These are phyloP conservation scores for Erethizon dorsatum DNA, from an alignment of 2,797 vertebrate genomes.

Conservation along the genomic window DNA sequence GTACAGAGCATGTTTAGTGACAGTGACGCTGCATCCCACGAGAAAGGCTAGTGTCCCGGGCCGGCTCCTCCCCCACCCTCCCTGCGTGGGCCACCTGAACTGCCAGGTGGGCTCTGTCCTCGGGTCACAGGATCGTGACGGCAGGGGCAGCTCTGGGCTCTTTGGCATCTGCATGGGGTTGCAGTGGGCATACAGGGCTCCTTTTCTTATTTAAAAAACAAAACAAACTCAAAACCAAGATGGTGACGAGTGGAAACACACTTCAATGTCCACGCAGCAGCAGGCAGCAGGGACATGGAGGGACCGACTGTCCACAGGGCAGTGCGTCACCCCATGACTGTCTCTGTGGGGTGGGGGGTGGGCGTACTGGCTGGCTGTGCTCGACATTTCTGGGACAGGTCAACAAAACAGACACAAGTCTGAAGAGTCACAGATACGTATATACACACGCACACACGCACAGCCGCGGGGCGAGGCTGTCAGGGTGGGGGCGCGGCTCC, in stretches of 20 bases:
- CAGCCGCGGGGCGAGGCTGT: not conserved
- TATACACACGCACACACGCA: slow-evolving; percentile 67
- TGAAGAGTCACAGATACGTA: slow-evolving; percentile 70
- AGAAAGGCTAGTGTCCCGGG: not conserved
- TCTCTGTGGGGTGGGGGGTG: not conserved
- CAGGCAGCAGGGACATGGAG: not conserved
- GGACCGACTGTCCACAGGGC: not conserved
- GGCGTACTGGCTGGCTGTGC: not conserved
- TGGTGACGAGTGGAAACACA: not conserved
- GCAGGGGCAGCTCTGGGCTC: not conserved
- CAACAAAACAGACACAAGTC: not conserved
- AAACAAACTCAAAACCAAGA: not conserved
- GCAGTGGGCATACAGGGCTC: not conserved
- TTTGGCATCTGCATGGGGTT: not conserved
- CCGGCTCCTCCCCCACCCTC: not conserved
- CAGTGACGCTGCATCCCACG: slow-evolving; percentile 68
- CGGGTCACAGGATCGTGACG: not conserved
- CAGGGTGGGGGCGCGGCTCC: not conserved
- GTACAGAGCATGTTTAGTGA: slow-evolving; percentile 84
- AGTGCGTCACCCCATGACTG: not conserved
- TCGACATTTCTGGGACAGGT: accelerated
- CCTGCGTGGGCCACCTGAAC: not conserved
- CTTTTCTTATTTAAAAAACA: not conserved
- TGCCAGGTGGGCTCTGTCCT: not conserved
- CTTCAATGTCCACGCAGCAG: not conserved